Evolutionary conservation across 2,113 vertebrate genomes (phyloP).

Genomic region (Cochlearius cochlearius): DNA sequence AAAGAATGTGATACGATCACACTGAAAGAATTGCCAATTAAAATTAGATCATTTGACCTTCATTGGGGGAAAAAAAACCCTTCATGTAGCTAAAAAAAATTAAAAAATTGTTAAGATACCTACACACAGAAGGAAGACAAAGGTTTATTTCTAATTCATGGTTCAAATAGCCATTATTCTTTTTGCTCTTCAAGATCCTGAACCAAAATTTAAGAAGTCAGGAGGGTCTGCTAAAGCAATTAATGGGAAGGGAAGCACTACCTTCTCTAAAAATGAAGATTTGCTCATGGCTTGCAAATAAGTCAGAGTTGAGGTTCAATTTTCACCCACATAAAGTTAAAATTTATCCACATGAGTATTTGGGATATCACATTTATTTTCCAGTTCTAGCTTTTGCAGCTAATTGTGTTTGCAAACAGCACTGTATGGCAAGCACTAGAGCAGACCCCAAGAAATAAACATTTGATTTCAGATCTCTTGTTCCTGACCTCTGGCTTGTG

Average conservation of each 20-base stretch:
- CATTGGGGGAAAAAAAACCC: not conserved
- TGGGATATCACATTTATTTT: not conserved
- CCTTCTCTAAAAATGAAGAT: not conserved
- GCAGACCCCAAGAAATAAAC: not conserved
- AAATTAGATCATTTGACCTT: conserved; percentile 26
- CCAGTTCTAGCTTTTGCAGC: not conserved
- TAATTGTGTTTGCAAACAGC: not conserved
- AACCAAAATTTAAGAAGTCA: not conserved
- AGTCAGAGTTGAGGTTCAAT: not conserved
- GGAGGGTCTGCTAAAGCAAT: not conserved
- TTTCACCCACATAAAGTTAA: not conserved
- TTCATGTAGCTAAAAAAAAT: not conserved
- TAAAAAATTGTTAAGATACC: not conserved
- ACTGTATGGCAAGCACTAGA: not conserved
- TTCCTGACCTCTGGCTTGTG: not conserved
- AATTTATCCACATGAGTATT: not conserved
- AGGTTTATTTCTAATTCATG: not conserved
- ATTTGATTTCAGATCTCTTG: not conserved
- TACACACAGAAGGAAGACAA: not conserved
- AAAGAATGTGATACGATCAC: not conserved
- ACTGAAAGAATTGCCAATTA: conserved; percentile 1
- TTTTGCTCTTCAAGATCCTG: not conserved
- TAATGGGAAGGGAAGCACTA: not conserved
- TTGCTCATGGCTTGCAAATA: not conserved
- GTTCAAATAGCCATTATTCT: not conserved